Evolutionary conservation across 1,140 invertebrate genomes (phyloP), one percentile per base, ranked within the genome.

Genomic region (Medauroidea extradentata): DNA sequence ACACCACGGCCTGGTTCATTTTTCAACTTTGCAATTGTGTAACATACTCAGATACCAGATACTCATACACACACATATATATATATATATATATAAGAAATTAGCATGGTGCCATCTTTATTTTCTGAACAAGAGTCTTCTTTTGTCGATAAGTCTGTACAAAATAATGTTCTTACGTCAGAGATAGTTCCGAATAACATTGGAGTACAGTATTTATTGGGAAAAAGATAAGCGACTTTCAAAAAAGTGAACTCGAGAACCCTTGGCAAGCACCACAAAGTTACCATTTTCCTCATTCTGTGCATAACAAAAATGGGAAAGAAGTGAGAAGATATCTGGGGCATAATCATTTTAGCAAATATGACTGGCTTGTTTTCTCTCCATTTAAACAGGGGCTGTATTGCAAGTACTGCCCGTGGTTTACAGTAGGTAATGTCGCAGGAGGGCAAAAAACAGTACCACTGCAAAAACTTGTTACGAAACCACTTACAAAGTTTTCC

Each of bases 331-430:
- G 23, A 59, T 58, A 14, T 44, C 57, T 57, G 56, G 19, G 29
- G 5, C 29, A 34, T 11, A 34, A 34, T 52, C 60, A 67, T 44
- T 44, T 65, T 5, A 49, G 60, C 3, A 62, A 63, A n/a, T 61
- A 63, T 46, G 60, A 55, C 19, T 69, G 67, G 58, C 43, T 69
- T 39, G 56, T 69, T 18, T 52, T 63, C 27, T 68, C 63, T 14
- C 39, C 57, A 25, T 61, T 52, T 19, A 11, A 65, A 27, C 43
- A 62, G 14, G 63, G 62, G 2, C 49, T 62, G 2, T 67, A 51
- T 62, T 67, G 66, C 42, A 67, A 63, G 62, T 69, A 68, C 59
- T 70, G 66, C 27, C 59, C 53, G 3, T 43, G 67, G 24, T 70
- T 70, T 60, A 42, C 48, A 25, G n/a, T 19, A 58, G 16, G 11